phyloP scores from a whole-genome alignment of 2,113 vertebrate species.

The Malurus alboscapulatus region DNA sequence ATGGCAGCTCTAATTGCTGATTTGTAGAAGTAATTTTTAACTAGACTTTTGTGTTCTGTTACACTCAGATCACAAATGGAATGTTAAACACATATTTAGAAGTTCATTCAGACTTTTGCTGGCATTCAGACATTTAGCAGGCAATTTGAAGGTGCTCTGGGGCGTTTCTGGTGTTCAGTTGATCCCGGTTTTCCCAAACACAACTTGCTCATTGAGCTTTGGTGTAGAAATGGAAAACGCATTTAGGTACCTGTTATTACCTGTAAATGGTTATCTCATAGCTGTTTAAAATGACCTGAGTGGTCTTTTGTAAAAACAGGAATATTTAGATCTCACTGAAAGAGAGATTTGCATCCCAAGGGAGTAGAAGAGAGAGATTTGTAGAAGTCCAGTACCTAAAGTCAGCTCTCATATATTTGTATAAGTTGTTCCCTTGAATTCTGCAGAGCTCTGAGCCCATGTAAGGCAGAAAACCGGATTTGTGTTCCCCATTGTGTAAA shows the following conservation, averaged over 20 bases:
- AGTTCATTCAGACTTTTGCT: not conserved
- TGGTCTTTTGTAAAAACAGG: not conserved
- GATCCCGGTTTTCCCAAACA: not conserved
- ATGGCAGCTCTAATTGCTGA: not conserved
- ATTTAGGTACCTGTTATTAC: not conserved
- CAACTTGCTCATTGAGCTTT: not conserved
- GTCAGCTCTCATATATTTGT: not conserved
- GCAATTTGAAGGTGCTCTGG: constrained; percentile 12
- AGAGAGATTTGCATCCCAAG: not conserved
- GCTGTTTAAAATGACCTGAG: not conserved
- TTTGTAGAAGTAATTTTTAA: not conserved
- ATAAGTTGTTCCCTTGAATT: not conserved
- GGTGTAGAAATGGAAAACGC: not conserved
- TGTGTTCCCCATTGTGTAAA: not conserved
- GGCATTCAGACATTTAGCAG: not conserved
- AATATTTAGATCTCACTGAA: not conserved
- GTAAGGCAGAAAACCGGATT: not conserved
- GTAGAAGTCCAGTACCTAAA: not conserved
- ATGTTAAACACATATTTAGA: not conserved
- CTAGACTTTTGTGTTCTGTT: not conserved
- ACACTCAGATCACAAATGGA: not conserved
- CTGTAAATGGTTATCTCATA: not conserved
- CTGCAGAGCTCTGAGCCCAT: not conserved
- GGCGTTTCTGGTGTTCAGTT: not conserved
- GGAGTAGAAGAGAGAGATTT: not conserved